phyloP scores from a whole-genome alignment of 2,888 invertebrate genomes.

The Athrips mouffetella region DNA sequence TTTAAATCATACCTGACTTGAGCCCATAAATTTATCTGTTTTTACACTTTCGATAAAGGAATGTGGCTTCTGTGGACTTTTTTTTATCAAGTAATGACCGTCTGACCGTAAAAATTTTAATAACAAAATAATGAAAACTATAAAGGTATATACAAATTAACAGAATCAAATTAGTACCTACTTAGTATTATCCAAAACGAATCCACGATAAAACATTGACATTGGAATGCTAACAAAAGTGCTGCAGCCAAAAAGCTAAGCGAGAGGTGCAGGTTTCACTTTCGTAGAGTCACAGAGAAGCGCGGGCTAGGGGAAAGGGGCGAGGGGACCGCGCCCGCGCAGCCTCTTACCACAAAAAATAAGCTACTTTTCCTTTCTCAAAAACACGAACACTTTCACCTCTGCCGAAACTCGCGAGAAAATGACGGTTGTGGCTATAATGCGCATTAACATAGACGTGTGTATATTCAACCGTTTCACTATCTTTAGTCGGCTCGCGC shows the following conservation, averaged over 20 bases:
- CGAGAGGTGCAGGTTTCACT: constrained; percentile 55
- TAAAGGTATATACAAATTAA: too few relatives aligned
- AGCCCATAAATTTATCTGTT: too few relatives aligned
- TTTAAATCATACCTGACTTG: too few relatives aligned
- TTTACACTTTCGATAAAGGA: too few relatives aligned
- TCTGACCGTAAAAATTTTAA: too few relatives aligned
- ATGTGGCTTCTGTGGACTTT: too few relatives aligned
- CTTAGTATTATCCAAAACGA: neutral
- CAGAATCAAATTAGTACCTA: too few relatives aligned
- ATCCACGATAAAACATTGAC: constrained; percentile 26
- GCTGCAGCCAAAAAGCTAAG: constrained; percentile 34
- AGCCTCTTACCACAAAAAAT: constrained; percentile 64
- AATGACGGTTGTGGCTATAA: constrained; percentile 34
- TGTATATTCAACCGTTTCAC: constrained; percentile 35
- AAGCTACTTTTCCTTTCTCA: constrained; percentile 75
- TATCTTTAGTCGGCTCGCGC: constrained; percentile 27
- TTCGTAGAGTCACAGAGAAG: constrained; percentile 39
- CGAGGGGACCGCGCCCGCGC: constrained; percentile 50
- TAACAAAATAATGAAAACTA: too few relatives aligned
- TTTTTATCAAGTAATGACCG: too few relatives aligned
- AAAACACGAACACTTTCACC: constrained; percentile 73
- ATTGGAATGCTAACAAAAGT: constrained; percentile 29
- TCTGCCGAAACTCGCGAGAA: constrained; percentile 60
- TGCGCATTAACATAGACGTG: constrained; percentile 39
- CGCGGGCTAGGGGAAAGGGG: constrained; percentile 20